phyloP scores from a whole-genome alignment of 2,888 invertebrate genomes.

The Acutogordius australiensis region DNA sequence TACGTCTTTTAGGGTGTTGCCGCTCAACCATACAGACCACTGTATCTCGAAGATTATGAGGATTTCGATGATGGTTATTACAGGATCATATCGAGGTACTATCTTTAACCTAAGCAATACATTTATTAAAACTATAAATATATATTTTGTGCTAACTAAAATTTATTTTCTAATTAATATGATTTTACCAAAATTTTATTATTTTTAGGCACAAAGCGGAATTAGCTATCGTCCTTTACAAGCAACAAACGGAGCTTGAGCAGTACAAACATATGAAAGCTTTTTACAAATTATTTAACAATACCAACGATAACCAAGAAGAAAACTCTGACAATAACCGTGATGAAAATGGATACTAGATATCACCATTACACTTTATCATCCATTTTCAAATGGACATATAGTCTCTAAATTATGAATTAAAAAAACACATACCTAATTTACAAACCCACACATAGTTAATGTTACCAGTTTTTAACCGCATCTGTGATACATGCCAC shows the following conservation, averaged over 20 bases:
- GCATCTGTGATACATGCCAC: no score
- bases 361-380: not conserved
- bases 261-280: slow-evolving; percentile 9
- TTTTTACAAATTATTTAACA: not conserved
- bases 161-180: no score
- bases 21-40: not conserved
- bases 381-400: no score
- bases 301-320: not conserved
- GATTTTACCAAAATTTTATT: no score
- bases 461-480: no score
- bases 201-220: not conserved
- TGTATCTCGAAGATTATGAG: slow-evolving; percentile 1
- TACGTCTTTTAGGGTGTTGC: no score
- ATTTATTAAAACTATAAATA: not conserved
- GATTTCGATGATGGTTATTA: slow-evolving; percentile 1
- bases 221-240: not conserved
- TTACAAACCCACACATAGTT: no score
- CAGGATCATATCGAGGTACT: not conserved
- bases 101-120: not conserved
- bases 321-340: not conserved
- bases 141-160: no score
- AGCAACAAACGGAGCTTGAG: slow-evolving; percentile 3
- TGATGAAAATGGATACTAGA: not conserved
- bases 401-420: no score
- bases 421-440: no score